Percentiles rank a stretch among this genome's conserved stretches.
These are phyloP conservation scores for Zonotrichia albicollis DNA, from an alignment of 2,797 vertebrate genomes.

Conservation along the genomic window DNA sequence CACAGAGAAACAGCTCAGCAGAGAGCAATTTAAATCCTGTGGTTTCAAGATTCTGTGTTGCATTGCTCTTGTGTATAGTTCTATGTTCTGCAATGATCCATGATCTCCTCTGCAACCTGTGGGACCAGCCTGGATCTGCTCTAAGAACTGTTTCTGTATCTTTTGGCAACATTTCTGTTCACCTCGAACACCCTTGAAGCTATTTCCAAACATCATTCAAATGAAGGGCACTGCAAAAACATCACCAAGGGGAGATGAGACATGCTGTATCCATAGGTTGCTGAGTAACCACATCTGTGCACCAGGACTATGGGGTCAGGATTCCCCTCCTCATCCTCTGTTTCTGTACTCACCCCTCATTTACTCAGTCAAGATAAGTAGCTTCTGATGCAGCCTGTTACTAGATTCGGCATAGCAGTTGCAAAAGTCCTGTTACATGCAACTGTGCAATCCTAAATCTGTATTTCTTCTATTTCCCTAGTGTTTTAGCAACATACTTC, in stretches of 20 bases:
- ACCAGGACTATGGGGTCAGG: background rate
- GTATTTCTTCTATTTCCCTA: background rate
- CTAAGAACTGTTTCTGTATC: background rate
- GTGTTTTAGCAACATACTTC: background rate
- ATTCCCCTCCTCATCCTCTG: background rate
- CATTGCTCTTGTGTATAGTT: background rate
- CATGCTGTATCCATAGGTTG: background rate
- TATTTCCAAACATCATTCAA: background rate
- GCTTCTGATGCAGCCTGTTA: background rate
- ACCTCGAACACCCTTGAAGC: background rate
- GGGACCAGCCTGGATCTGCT: background rate
- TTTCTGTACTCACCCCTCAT: background rate
- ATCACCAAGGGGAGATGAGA: background rate
- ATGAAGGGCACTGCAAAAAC: background rate
- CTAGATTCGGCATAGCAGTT: background rate
- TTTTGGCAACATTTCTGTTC: background rate
- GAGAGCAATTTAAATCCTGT: background rate
- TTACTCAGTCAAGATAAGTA: background rate
- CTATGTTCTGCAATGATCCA: background rate
- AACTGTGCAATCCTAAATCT: background rate
- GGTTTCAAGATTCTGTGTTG: background rate
- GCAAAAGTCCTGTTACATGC: background rate
- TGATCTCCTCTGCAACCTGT: background rate
- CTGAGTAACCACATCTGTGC: background rate
- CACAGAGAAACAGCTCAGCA: background rate